phyloP scores from a whole-genome alignment of 1,140 invertebrate species.

The Drosophila ogumai region DNA sequence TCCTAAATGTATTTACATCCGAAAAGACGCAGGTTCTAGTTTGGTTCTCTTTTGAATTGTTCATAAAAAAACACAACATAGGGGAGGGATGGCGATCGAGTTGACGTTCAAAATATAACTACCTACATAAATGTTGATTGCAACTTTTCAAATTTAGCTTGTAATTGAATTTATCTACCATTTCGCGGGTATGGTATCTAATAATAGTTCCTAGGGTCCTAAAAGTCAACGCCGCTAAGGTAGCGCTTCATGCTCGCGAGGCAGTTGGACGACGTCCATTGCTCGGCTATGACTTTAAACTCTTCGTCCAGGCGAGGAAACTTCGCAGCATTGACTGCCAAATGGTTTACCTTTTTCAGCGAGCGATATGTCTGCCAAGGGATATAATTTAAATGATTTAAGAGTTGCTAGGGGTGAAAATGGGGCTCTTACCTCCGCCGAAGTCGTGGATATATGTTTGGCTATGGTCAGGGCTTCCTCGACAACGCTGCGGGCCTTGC shows the following conservation, averaged over 20 bases:
- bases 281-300: slow-evolving; percentile 87
- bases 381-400: not conserved
- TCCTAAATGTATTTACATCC: slow-evolving; percentile 6
- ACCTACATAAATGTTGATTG: slow-evolving; percentile 14
- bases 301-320: slow-evolving; percentile 87
- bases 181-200: slow-evolving; percentile 70
- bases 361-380: slow-evolving; percentile 60
- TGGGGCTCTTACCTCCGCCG: slow-evolving; percentile 55
- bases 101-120: slow-evolving; percentile 20
- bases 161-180: slow-evolving; percentile 31
- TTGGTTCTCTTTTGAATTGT: not conserved
- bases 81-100: not conserved
- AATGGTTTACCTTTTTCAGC: slow-evolving; percentile 86
- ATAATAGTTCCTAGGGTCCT: slow-evolving; percentile 12
- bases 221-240: slow-evolving; percentile 45
- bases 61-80: slow-evolving; percentile 9
- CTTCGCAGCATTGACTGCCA: slow-evolving; percentile 86
- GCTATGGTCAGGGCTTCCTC: slow-evolving; percentile 68
- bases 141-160: slow-evolving; percentile 11
- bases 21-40: not conserved
- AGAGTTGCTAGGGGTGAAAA: no score
- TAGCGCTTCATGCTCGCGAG: slow-evolving; percentile 60
- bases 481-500: slow-evolving; percentile 54
- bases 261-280: slow-evolving; percentile 87
- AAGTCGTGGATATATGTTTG: slow-evolving; percentile 67